Evolutionary conservation across 2,888 invertebrate genomes (phyloP), one percentile per base, ranked within the genome.

Genomic region (Priocnemis perturbator): DNA sequence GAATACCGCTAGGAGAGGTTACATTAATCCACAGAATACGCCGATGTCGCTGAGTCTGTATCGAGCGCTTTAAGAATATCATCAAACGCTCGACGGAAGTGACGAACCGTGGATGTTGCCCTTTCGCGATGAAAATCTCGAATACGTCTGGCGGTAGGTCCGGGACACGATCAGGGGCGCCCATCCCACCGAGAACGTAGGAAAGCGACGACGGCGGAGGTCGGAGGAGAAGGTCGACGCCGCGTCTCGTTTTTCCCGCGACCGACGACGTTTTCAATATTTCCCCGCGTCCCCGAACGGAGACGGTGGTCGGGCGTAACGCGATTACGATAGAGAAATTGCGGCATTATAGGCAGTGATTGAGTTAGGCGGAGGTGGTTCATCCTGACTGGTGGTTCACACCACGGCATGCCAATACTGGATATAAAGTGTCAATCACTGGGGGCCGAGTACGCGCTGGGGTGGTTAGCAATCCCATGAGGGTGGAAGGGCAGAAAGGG

Each of bases 311-410:
- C 67, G 78, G 79, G 74, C 78, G 86, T 87, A 87, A 87, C 85
- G 74, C 74, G 86, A 87, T 87, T 88, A 88, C 82, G 83, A 81
- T 83, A 78, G 81, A 87, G 88, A 87, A 88, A 88, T 88, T 87
- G 88, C 87, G 83, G 87, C 87, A 87, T 88, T 88, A 88, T 87
- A 83, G 87, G 82, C 78, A 73, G 81, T 87, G 87, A 88, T 88
- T 87, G 87, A 87, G 87, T 88, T 88, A 87, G 81, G 77, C 74
- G 82, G 79, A 81, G 81, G 78, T 80, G 79, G 79, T 77, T 74
- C 78, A 81, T 81, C 83, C 67, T 77, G 75, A 79, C 75, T 78
- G 78, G 67, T 69, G 79, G 78, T 78, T 81, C 77, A 73, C 77
- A 76, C 79, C 71, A 73, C 69, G 68, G 79, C 80, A 76, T 78